A percentile compares a stretch with the other conserved stretches of the same genome.
Evolutionary conservation across 2,888 invertebrate species (phyloP).

Genomic region (Agrochola litura): DNA sequence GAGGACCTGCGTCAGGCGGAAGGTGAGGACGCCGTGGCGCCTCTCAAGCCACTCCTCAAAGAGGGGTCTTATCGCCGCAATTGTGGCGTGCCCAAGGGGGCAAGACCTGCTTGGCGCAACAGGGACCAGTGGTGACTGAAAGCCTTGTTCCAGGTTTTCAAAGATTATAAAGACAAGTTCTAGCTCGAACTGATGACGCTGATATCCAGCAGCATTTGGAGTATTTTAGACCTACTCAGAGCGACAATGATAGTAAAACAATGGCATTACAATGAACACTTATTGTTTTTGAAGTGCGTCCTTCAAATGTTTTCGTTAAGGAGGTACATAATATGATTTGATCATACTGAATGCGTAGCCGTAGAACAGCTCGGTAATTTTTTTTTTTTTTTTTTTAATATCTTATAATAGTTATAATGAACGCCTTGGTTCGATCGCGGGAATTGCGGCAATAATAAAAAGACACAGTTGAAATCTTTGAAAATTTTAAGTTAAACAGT

Average conservation of each 20-base stretch:
- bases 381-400: neutral
- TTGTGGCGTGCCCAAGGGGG: too few species aligned
- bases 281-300: conserved; percentile 41
- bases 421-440: neutral
- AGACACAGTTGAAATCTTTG: neutral
- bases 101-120: neutral
- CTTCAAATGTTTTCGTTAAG: conserved; percentile 28
- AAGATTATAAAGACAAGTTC: neutral
- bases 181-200: neutral
- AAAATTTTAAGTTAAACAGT: neutral
- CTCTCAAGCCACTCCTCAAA: too few species aligned
- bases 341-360: neutral
- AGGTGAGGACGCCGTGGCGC: too few species aligned
- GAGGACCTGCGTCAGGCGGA: too few species aligned
- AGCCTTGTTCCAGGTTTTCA: neutral
- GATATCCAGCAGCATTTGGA: conserved; percentile 11
- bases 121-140: neutral
- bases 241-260: conserved; percentile 31
- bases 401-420: neutral
- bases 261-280: conserved; percentile 25
- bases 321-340: conserved; percentile 18
- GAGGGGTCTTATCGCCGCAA: too few species aligned
- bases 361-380: neutral
- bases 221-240: conserved; percentile 8
- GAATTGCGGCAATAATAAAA: neutral